Conservation (phyloP, 2,797 vertebrate species). For the Clarias laeviceps region DNA sequence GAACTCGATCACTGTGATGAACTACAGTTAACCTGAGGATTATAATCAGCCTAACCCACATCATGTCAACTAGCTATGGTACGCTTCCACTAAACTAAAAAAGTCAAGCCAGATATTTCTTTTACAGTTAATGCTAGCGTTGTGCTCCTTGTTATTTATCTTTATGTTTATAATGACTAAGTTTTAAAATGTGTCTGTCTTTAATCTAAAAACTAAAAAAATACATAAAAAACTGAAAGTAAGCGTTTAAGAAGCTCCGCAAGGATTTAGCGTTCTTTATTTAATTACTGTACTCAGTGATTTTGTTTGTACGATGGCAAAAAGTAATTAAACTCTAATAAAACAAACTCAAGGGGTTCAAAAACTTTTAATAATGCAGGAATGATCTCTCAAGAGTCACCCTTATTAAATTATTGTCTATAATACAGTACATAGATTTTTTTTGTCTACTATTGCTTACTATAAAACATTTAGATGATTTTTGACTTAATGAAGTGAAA, state of each 20-base stretch:
- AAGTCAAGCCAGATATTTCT: background rate
- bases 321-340: conserved; percentile 2
- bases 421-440: background rate
- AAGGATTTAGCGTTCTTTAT: background rate
- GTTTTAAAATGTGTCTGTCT: background rate
- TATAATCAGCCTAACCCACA: background rate
- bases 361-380: background rate
- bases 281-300: background rate
- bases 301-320: background rate
- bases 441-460: background rate
- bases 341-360: background rate
- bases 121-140: background rate
- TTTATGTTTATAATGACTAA: background rate
- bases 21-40: background rate
- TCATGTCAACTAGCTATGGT: background rate
- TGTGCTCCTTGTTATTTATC: background rate
- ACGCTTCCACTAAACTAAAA: background rate
- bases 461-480: background rate
- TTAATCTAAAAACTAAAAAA: background rate
- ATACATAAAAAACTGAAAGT: background rate
- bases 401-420: background rate
- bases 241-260: background rate
- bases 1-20: background rate
- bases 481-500: background rate
- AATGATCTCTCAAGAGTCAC: background rate